Percentiles rank a stretch among this genome's conserved stretches.
phyloP scores from a whole-genome alignment of 2,113 vertebrate genomes.

The Nematolebias whitei region DNA sequence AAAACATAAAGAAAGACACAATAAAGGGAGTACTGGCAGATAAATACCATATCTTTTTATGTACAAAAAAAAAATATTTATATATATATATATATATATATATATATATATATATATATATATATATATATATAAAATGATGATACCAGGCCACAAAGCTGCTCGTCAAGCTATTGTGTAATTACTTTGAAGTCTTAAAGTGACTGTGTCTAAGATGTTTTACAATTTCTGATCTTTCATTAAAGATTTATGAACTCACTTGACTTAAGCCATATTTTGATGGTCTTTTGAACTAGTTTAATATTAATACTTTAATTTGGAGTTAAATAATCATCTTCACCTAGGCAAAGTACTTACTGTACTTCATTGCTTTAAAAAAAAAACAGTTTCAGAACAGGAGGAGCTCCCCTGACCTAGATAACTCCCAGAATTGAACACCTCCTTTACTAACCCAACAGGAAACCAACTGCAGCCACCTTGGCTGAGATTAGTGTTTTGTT shows the following conservation, averaged over 20 bases:
- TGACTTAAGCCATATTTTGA: background rate
- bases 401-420: slow-evolving; percentile 77
- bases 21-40: background rate
- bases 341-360: slow-evolving; percentile 31
- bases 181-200: background rate
- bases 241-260: background rate
- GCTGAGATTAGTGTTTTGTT: too few relatives aligned
- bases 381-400: slow-evolving; percentile 47
- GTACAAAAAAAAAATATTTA: background rate
- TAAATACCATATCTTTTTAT: background rate
- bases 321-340: slow-evolving; percentile 33
- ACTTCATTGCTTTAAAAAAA: slow-evolving; percentile 35
- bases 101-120: background rate
- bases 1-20: background rate
- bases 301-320: slow-evolving; percentile 29
- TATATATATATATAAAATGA: background rate
- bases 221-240: background rate
- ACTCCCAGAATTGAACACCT: slow-evolving; percentile 52
- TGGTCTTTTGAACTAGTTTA: background rate
- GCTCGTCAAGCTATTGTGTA: background rate
- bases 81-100: background rate
- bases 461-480: slow-evolving; percentile 13
- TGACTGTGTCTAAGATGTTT: background rate
- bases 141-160: background rate
- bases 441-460: slow-evolving; percentile 62